Evolutionary conservation across 2,797 vertebrate species (phyloP), one percentile per base, ranked within the genome.

Genomic region (Acanthiza pusilla): DNA sequence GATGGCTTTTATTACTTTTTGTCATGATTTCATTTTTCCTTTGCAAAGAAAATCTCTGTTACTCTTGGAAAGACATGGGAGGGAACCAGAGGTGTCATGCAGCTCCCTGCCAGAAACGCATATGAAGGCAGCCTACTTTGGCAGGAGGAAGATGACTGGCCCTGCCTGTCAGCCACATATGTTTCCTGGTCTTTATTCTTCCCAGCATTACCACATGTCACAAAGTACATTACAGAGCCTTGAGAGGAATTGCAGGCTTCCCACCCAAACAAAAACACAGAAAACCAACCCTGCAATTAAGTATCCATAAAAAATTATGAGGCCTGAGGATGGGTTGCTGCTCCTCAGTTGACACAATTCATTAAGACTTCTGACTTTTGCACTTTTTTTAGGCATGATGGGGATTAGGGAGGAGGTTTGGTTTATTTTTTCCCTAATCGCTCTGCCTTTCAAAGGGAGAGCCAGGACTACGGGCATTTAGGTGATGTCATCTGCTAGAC

Each of bases 21-120:
- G 91, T 94, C 79, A 73, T 88, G 30, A 95, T 92, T 94, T 93
- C 51, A 89, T 95, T 96, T 95, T 96, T 92, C 85, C 94, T 90
- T 82, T 38, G 34, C 85, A 86, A 92, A 55, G 74, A 93, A 96
- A 97, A 94, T 71, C 75, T 89, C 68, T 95, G 82, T 96, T 94
- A 92, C 93, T 96, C 53, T 97, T 96, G 93, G 94, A 95, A 85
- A 92, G 93, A 73, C 79, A 84, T 13, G 7, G 88, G 88, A 96
- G 32, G 62, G 70, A 96, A 95, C 79, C 76, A 92, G 93, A 95
- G 85, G 94, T 95, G 94, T 97, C 93, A 91, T 23, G 87, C 58
- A 92, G 53, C 82, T 94, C 88, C 1, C 79, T 95, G 95, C 96
- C 96, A 96, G 79, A 93, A 95, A 75, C 73, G 92, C 84, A 85